Evolutionary conservation across 2,888 invertebrate species (phyloP).

Genomic region (Heliconius cydno): DNA sequence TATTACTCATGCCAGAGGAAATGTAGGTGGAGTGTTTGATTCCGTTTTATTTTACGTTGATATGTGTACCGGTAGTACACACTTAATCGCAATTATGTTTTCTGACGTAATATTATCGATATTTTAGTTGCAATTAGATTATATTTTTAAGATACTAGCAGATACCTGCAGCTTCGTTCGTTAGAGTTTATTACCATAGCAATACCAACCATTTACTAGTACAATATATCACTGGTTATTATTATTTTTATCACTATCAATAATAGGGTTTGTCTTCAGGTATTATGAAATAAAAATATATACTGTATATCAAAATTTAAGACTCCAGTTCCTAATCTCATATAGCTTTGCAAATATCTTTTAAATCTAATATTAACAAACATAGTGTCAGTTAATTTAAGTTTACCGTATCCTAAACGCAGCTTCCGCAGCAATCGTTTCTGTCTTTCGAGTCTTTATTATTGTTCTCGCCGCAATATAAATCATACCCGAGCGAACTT

Average conservation of each 20-base stretch:
- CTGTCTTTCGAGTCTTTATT: conserved; percentile 30
- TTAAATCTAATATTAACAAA: conserved; percentile 48
- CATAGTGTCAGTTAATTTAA: conserved; percentile 76
- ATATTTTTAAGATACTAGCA: conserved; percentile 37
- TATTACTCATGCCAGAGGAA: conserved; percentile 67
- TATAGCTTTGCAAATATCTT: background rate
- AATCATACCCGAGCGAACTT: conserved; percentile 69
- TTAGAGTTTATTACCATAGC: no score
- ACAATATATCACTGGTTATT: no score
- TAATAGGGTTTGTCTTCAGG: no score
- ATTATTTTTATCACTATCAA: no score
- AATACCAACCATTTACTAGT: no score
- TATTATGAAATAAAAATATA: no score
- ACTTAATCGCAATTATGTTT: background rate
- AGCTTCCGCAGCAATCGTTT: conserved; percentile 66
- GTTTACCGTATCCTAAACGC: conserved; percentile 75
- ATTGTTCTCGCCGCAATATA: conserved; percentile 76
- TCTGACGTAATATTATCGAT: conserved; percentile 28
- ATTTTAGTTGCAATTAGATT: conserved; percentile 37
- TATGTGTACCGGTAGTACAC: background rate
- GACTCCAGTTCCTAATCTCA: background rate
- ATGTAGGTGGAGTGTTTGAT: conserved; percentile 11
- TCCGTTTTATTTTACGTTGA: background rate
- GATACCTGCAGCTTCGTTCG: no score
- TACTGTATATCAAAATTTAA: no score